phyloP scores from a whole-genome alignment of 2,113 vertebrate genomes.

The Phaethon lepturus region DNA sequence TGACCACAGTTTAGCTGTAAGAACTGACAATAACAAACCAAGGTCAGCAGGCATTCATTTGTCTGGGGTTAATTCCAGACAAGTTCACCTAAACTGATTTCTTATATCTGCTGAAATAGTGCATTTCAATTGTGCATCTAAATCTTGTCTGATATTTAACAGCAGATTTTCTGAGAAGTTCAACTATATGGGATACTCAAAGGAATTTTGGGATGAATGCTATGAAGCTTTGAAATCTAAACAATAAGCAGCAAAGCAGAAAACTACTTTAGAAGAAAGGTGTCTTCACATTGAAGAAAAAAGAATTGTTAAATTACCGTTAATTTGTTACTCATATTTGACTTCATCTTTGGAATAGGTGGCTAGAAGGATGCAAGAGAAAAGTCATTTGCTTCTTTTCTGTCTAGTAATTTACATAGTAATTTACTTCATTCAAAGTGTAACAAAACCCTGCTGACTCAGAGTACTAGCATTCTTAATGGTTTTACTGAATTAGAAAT shows the following conservation, averaged over 20 bases:
- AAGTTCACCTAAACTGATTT: background rate
- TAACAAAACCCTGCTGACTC: background rate
- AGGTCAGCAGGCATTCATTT: background rate
- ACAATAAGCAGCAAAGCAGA: background rate
- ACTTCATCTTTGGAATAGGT: background rate
- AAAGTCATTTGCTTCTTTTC: background rate
- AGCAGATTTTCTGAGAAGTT: background rate
- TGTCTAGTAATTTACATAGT: background rate
- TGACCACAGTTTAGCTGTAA: background rate
- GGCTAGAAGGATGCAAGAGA: background rate
- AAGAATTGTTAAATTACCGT: background rate
- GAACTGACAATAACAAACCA: background rate
- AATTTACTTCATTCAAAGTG: background rate
- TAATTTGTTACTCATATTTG: background rate
- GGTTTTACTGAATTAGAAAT: background rate
- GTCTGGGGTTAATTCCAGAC: background rate
- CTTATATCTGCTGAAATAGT: background rate
- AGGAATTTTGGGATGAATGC: background rate
- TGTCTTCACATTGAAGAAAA: background rate
- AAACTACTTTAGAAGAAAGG: background rate
- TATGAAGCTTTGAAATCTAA: background rate
- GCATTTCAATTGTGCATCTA: background rate
- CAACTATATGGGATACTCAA: background rate
- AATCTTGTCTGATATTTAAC: background rate
- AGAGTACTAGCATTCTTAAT: background rate